Conservation (phyloP, 2,797 vertebrate species). For the Nyctalus aviator region DNA sequence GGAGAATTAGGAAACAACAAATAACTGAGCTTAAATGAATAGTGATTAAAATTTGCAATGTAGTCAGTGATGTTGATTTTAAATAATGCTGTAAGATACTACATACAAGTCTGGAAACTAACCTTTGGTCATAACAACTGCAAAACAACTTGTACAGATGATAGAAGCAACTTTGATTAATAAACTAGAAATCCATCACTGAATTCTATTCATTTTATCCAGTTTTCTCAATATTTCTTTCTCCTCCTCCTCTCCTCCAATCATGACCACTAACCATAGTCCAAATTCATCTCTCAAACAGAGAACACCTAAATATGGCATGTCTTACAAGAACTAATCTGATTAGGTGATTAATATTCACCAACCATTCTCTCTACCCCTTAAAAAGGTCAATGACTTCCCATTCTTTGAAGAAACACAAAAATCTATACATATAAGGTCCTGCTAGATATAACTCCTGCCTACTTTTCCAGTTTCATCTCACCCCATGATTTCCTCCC, state of each 20-base stretch:
- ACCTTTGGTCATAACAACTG: background rate
- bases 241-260: background rate
- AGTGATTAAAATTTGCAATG: background rate
- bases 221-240: background rate
- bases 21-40: slow-evolving; percentile 22
- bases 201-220: background rate
- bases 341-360: background rate
- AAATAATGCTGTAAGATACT: background rate
- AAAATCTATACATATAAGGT: background rate
- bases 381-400: background rate
- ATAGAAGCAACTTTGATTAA: background rate
- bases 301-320: background rate
- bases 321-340: background rate
- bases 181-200: background rate
- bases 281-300: background rate
- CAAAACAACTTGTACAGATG: background rate
- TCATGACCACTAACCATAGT: background rate
- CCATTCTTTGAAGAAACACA: background rate
- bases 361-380: background rate
- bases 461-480: background rate
- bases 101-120: background rate
- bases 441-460: background rate
- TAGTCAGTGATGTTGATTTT: background rate
- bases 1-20: background rate
- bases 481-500: background rate